Conservation (phyloP, 2,797 vertebrate genomes). For the Nothura maculosa region DNA sequence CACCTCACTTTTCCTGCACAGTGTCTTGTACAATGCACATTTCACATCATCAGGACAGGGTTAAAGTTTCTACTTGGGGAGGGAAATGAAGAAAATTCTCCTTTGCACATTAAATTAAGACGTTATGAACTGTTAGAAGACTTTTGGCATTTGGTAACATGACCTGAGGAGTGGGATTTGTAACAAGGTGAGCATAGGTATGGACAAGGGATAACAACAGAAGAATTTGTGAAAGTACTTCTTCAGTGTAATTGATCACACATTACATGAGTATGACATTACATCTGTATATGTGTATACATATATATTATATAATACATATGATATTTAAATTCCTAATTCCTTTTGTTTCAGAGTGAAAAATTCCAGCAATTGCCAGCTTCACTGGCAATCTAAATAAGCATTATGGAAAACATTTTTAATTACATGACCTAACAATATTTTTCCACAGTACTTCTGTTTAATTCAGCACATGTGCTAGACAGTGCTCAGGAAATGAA, state of each 20-base stretch:
- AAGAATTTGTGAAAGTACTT: background rate
- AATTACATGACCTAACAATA: background rate
- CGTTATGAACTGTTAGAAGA: background rate
- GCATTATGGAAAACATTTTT: background rate
- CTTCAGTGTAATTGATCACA: background rate
- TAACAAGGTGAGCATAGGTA: background rate
- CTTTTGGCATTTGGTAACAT: background rate
- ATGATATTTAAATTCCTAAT: fast-evolving
- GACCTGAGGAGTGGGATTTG: background rate
- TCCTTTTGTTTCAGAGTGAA: background rate
- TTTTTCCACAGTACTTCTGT: background rate
- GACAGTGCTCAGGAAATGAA: background rate
- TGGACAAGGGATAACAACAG: background rate
- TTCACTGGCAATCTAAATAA: background rate
- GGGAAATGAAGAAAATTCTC: background rate
- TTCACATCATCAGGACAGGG: background rate
- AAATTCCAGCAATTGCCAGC: background rate
- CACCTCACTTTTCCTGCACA: background rate
- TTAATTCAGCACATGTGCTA: background rate
- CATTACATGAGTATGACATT: background rate
- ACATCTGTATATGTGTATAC: no score
- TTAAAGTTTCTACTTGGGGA: background rate
- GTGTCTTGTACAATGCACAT: background rate
- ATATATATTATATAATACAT: background rate
- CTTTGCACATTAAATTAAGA: background rate